Evolutionary conservation across 2,888 invertebrate genomes (phyloP).

Genomic region (Hirtodrosophila trivittata): DNA sequence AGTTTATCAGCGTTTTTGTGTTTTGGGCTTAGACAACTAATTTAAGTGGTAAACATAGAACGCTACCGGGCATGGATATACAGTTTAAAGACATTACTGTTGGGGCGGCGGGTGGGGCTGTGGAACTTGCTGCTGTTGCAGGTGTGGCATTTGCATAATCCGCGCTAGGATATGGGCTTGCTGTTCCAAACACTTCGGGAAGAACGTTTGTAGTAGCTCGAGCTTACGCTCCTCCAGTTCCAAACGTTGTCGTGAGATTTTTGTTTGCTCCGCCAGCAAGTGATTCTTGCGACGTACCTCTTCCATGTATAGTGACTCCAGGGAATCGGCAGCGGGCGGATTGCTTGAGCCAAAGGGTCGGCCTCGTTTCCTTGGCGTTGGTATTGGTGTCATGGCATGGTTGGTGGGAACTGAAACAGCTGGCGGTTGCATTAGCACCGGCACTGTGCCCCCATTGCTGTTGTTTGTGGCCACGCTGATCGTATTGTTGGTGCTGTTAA

Average conservation of each 20-base stretch:
- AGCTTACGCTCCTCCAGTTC: constrained; percentile 77
- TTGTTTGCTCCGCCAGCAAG: constrained; percentile 73
- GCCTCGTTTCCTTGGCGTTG: constrained; percentile 67
- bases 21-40: constrained; percentile 32
- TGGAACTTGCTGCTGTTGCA: constrained; percentile 20
- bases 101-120: constrained; percentile 11
- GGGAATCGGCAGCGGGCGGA: constrained; percentile 54
- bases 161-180: constrained; percentile 70
- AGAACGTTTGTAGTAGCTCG: constrained; percentile 73
- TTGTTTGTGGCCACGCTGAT: constrained; percentile 69
- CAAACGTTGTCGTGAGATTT: constrained; percentile 75
- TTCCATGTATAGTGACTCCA: constrained; percentile 71
- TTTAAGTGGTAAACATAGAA: constrained; percentile 48
- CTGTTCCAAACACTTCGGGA: constrained; percentile 79
- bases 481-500: constrained; percentile 65
- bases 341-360: constrained; percentile 65
- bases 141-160: constrained; percentile 52
- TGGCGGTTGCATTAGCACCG: constrained; percentile 52
- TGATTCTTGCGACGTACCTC: constrained; percentile 77
- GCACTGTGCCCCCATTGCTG: constrained; percentile 37
- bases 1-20: constrained; percentile 1
- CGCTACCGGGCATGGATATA: constrained; percentile 20
- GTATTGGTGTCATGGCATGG: constrained; percentile 30
- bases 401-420: constrained; percentile 16
- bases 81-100: constrained; percentile 26